Conservation (phyloP, 2,797 vertebrate species). For the Lemur catta region DNA sequence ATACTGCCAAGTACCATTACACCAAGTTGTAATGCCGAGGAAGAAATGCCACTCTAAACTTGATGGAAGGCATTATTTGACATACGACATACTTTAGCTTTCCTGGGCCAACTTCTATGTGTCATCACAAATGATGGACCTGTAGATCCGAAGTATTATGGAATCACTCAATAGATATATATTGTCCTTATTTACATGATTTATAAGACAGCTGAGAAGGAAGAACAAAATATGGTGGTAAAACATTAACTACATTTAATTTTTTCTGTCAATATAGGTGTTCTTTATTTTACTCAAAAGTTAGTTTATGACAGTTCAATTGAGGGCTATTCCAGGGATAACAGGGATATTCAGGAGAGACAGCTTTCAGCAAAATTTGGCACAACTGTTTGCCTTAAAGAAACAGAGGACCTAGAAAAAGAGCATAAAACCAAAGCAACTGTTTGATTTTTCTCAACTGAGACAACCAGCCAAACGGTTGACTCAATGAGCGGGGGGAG, state of each 20-base stretch:
- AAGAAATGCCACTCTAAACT: constrained; percentile 73
- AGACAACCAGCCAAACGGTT: neutral
- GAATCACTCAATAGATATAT: constrained; percentile 52
- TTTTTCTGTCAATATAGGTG: neutral
- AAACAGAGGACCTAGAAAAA: neutral
- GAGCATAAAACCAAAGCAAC: neutral
- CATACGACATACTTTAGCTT: constrained; percentile 58
- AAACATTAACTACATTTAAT: neutral
- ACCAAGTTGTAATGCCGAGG: constrained; percentile 61
- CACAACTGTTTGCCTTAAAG: neutral
- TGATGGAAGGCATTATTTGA: constrained; percentile 78
- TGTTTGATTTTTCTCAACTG: neutral
- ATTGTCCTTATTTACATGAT: constrained; percentile 50
- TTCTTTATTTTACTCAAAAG: constrained; percentile 8
- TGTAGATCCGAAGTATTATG: constrained; percentile 44
- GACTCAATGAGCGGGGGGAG: neutral
- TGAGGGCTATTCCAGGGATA: neutral
- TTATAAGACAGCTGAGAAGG: neutral
- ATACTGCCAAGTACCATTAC: constrained; percentile 80
- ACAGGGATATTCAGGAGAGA: neutral
- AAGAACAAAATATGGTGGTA: neutral
- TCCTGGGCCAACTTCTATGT: constrained; percentile 64
- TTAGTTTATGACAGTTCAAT: neutral
- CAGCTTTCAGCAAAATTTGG: neutral
- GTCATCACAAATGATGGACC: constrained; percentile 55